Evolutionary conservation across 2,888 invertebrate species (phyloP), one percentile per base, ranked within the genome.

Genomic region (Amphipyra berbera): DNA sequence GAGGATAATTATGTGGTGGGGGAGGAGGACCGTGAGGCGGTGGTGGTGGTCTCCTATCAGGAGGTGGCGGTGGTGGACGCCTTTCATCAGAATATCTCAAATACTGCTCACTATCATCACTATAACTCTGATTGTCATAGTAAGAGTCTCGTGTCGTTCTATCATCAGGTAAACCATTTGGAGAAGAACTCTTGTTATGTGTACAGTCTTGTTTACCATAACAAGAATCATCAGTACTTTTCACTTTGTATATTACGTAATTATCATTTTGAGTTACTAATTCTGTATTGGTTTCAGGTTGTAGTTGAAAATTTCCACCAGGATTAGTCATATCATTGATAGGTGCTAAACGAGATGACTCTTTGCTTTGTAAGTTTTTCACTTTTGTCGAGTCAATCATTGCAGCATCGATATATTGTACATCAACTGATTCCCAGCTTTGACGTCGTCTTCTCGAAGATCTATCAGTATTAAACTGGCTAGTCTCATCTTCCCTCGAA

Each of bases 371-470:
- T 38, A 70, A 44, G 37, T 61, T 35, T 35, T 33, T 62, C n/a
- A 61, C 6, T 40, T 60, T 60, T 10, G 37, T 53, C 47, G 50
- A 8, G 7, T 68, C 41, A 15, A 61, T 13, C 21, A 61, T 45
- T 13, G 42, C 15, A 15, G 56, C 50, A 40, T 71, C 61, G 14
- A 68, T 44, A 44, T 64, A 50, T 33, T 71, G 54, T 9, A 74
- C 8, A 6, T 64, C 56, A 48, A 67, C 40, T 14, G 33, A 27
- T 21, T 13, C 57, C 37, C 37, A 41, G 57, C n/a, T 68, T 54
- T 71, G 61, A 37, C 58, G 67, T 33, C 52, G 56, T 42, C 30
- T 64, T 72, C 77, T 73, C 37, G 44, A 37, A 41, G 33, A 42
- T 14, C 12, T 52, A 37, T 40, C 40, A 52, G 49, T 40, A 15